Evolutionary conservation across 2,797 vertebrate species (phyloP).

Genomic region (Onychomys arenicola): DNA sequence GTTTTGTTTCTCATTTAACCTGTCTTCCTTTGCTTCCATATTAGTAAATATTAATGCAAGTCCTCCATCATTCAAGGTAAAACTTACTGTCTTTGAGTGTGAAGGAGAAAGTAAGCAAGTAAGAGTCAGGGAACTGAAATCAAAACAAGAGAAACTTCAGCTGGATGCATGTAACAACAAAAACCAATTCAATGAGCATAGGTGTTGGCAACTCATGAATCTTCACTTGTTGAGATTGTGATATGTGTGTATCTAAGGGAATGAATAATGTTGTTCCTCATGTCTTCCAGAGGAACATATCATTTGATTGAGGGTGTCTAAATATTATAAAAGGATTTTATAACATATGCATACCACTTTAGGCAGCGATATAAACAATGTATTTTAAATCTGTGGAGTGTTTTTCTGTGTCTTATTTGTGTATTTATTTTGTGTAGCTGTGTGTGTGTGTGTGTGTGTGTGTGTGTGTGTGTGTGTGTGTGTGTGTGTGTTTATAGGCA

Average conservation of each 20-base stretch:
- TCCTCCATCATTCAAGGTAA: background rate
- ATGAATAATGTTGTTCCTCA: background rate
- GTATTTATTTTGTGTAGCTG: background rate
- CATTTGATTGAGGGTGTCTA: slow-evolving; percentile 20
- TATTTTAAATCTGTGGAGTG: background rate
- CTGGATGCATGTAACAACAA: background rate
- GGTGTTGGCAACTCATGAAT: background rate
- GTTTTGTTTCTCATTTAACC: background rate
- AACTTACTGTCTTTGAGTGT: background rate
- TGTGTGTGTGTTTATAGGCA: background rate
- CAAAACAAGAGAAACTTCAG: background rate
- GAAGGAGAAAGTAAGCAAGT: background rate
- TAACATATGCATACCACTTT: background rate
- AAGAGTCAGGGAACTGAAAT: background rate
- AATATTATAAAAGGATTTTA: background rate
- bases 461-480: background rate
- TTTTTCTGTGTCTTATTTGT: background rate
- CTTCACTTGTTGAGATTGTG: slow-evolving; percentile 1
- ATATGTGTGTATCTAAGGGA: background rate
- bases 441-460: background rate
- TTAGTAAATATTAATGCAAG: background rate
- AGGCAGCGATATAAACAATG: background rate
- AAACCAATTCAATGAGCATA: background rate
- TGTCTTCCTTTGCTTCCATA: background rate
- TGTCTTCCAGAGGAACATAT: background rate